Percentiles rank a stretch among this genome's conserved stretches.
phyloP scores from a whole-genome alignment of 2,888 invertebrate genomes.

The Parapristionchus giblindavisi region DNA sequence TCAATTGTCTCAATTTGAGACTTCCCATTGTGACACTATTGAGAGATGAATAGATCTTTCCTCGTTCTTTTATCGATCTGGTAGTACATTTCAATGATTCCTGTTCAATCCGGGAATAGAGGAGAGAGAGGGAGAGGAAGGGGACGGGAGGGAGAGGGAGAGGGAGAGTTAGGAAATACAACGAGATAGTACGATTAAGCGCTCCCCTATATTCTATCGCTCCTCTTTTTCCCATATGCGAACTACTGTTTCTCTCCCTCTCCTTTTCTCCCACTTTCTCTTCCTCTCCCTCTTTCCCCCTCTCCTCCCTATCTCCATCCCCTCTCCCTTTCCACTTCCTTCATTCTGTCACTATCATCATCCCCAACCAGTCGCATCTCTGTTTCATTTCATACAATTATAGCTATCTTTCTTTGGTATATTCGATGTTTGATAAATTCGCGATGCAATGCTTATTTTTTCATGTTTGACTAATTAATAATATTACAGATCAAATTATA shows the following conservation, averaged over 20 bases:
- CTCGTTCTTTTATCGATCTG: background rate
- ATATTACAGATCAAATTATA: no score
- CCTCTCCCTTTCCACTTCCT: no score
- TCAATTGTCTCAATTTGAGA: no score
- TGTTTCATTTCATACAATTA: no score
- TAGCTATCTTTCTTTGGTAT: no score
- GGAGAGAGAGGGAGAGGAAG: background rate
- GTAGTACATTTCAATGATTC: background rate
- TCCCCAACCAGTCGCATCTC: no score
- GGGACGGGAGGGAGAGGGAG: background rate
- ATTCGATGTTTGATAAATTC: no score
- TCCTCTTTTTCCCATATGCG: background rate
- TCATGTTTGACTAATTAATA: no score
- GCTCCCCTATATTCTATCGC: background rate
- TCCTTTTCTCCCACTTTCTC: background rate
- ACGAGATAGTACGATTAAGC: background rate
- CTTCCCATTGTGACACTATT: no score
- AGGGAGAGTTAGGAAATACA: background rate
- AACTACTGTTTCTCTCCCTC: background rate
- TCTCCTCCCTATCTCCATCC: background rate
- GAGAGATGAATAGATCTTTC: background rate
- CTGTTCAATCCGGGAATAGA: background rate
- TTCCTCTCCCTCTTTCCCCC: background rate
- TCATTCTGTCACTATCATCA: no score
- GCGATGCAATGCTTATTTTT: no score